A percentile compares a stretch with the other conserved stretches of the same genome.
Evolutionary conservation across 2,113 vertebrate species (phyloP).

Genomic region (Alligator sinensis): DNA sequence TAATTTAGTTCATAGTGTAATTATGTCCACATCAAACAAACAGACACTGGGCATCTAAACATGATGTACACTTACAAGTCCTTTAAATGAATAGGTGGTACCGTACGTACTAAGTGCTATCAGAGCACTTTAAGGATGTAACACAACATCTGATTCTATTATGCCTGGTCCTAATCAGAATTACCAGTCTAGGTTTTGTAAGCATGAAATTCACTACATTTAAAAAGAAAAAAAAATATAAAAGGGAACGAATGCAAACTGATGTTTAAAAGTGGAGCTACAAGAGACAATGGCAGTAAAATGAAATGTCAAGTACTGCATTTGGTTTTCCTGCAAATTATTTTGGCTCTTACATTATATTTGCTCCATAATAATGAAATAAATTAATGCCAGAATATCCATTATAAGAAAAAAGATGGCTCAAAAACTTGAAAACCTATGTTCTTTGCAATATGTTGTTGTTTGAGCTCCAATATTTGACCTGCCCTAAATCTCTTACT

Average conservation of each 20-base stretch:
- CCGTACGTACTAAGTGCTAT: constrained; percentile 47
- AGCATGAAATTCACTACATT: not conserved
- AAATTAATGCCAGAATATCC: not conserved
- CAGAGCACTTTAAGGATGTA: constrained; percentile 32
- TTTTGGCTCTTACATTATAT: not conserved
- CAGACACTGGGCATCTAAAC: constrained; percentile 13
- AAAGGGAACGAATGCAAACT: not conserved
- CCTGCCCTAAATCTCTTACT: not conserved
- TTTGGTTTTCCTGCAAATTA: constrained; percentile 3
- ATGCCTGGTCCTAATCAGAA: constrained; percentile 5
- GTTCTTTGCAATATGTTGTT: not conserved
- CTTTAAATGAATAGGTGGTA: constrained; percentile 34
- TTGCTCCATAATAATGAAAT: not conserved
- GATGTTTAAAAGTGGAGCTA: constrained; percentile 12
- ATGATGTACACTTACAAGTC: constrained; percentile 34
- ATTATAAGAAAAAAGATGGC: not conserved
- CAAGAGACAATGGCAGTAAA: not conserved
- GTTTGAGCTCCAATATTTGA: not conserved
- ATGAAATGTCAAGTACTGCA: not conserved
- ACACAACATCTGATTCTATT: not conserved
- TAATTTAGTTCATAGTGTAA: constrained; percentile 40
- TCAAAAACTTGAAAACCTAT: not conserved
- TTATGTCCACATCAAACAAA: constrained; percentile 38
- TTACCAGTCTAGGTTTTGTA: not conserved
- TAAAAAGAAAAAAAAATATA: not conserved